Evolutionary conservation across 2,888 invertebrate species (phyloP).

Genomic region (Leptura quadrifasciata): DNA sequence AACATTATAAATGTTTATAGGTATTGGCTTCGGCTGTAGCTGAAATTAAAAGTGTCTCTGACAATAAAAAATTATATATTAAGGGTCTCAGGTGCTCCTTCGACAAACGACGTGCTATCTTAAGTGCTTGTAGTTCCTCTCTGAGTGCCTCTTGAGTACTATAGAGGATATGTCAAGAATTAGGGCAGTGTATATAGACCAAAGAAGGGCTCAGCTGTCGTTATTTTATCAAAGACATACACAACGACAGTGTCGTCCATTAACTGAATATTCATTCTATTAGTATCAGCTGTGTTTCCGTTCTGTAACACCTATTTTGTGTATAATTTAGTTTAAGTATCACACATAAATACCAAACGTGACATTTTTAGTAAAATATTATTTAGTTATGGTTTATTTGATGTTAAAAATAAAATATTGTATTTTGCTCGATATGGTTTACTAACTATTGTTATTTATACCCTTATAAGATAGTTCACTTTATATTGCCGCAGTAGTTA

Average conservation of each 20-base stretch:
- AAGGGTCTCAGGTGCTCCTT: slow-evolving; percentile 49
- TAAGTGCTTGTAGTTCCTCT: slow-evolving; percentile 47
- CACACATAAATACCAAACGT: background rate
- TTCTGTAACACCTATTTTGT: slow-evolving; percentile 54
- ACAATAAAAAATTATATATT: slow-evolving; percentile 38
- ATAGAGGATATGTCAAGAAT: slow-evolving; percentile 48
- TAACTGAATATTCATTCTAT: slow-evolving; percentile 63
- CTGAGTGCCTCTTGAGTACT: slow-evolving; percentile 44
- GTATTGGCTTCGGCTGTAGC: background rate
- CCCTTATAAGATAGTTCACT: no score
- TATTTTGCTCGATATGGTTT: background rate
- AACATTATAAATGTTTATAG: background rate
- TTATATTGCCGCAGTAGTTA: no score
- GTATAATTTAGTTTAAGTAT: slow-evolving; percentile 34
- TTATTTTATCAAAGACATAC: slow-evolving; percentile 64
- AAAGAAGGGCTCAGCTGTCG: slow-evolving; percentile 66
- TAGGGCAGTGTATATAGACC: slow-evolving; percentile 48
- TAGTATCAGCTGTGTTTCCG: slow-evolving; percentile 61
- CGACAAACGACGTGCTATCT: slow-evolving; percentile 45
- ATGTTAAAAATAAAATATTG: background rate
- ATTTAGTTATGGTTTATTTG: background rate
- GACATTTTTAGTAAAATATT: slow-evolving; percentile 1
- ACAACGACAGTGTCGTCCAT: slow-evolving; percentile 57
- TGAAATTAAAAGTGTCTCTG: slow-evolving; percentile 6
- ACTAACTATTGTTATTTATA: no score